Base-by-base conservation (phyloP, 2,888 invertebrate species). In the Dendrolimus houi region DNA sequence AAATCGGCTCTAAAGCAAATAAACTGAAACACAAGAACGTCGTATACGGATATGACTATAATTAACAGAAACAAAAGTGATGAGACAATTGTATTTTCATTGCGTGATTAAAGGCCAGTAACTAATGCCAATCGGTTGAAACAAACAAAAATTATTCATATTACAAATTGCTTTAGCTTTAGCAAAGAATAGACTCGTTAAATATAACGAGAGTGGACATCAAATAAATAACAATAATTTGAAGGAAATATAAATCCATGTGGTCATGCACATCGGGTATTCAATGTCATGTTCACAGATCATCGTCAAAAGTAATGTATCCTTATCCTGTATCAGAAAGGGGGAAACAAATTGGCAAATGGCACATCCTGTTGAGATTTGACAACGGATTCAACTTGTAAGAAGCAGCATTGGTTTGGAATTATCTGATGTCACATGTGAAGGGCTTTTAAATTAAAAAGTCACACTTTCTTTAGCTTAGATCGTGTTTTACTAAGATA, bases 291-390 rank as follows among this genome's bases (percentile, higher is more conserved):
- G 65, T 66, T 73, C 73, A 75, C 74, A 67, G 65, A 63, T 62
- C 64, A 70, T 72, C 63, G 62, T 65, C 68, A 70, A 77, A 75
- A 76, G 69, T 73, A 76, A 76, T 74, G 72, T 80, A 73, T 85
- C 83, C 86, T 83, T 80, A 73, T 85, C 83, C 86, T 83, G 85
- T 77, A 67, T 75, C 65, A 76, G 79, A 81, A 79, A 77, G 79
- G 83, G 82, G 74, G 64, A 74, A 79, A 70, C 75, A 74, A 83
- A 81, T 84, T 85, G 84, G 75, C 81, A 81, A 81, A 83, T 77
- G 72, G 75, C 73, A 77, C 78, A 80, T 86, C 87, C 86, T 81
- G 82, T 62, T 60, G 65, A 70, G 74, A 73, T 74, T 74, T 69
- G 68, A 69, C 67, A 59, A 59, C 47, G 52, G 58, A n/a, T 56